Base-by-base conservation (phyloP, 2,888 invertebrate genomes). In the Lasioglossum leucozonium region DNA sequence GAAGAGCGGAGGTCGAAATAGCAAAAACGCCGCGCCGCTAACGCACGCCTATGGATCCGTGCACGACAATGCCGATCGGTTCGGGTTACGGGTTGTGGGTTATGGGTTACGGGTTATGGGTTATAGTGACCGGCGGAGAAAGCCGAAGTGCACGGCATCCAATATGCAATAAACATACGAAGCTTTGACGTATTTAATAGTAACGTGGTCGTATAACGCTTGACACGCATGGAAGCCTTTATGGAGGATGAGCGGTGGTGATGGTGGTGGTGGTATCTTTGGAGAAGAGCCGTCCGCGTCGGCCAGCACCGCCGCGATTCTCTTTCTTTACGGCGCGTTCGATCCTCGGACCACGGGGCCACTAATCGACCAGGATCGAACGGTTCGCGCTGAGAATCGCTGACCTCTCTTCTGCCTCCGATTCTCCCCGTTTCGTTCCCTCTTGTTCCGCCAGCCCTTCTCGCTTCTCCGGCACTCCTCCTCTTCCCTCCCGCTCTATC, bases 81-180 rank as follows among this genome's bases (percentile, higher is more conserved):
- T 89, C 85, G 84, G 78, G 90, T 84, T 90, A 84, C 88, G 88
- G 82, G 90, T 89, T 88, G 77, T 82, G 85, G 86, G 87, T 88
- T 89, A 89, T 84, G 89, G 85, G 83, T 73, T 79, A 81, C 72
- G 73, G 79, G 82, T 82, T 90, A 90, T 72, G 85, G 82, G 85
- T 65, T 79, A 79, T 72, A 72, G 84, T 37, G 85, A 86, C 79
- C 84, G 82, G 86, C 84, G 65, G 79, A 83, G 89, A 82, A 87
- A 90, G 87, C 86, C 92, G 86, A 91, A 90, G 91, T 88, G 91
- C 89, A 89, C 90, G 89, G 89, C 92, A 94, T 94, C 94, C 94
- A 94, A 94, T 94, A 94, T 94, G 94, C 94, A 94, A 94, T 94
- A 94, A 94, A 94, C 94, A 94, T 93, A 93, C 94, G 92, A 90